These are phyloP conservation scores for Eurosta solidaginis DNA, from an alignment of 1,140 invertebrate genomes.

Conservation along the genomic window DNA sequence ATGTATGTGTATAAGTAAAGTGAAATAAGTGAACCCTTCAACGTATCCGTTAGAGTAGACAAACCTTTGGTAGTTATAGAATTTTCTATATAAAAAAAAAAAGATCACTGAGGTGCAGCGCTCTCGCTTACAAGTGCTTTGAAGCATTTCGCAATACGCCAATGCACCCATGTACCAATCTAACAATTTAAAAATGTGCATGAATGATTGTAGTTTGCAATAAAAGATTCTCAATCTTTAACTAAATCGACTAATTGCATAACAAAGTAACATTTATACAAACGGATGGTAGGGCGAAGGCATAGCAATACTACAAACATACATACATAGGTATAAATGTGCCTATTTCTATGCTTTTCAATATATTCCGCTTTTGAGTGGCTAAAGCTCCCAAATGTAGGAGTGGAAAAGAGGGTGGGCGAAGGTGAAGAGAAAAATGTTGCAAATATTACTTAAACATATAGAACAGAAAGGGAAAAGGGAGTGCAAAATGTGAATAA, in stretches of 20 bases:
- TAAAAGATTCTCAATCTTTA: constrained; percentile 38
- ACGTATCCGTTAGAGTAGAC: not conserved
- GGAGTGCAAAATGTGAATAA: not conserved
- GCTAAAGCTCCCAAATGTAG: not conserved
- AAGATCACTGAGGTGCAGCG: not conserved
- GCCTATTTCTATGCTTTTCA: not conserved
- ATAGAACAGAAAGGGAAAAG: not conserved
- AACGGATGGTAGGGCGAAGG: not conserved
- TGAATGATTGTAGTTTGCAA: constrained; percentile 15
- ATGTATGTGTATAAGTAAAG: not conserved
- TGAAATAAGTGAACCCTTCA: not conserved
- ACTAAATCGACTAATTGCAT: constrained; percentile 59
- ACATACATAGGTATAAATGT: not conserved
- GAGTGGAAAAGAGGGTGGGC: not conserved
- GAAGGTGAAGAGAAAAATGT: no score
- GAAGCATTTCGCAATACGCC: not conserved
- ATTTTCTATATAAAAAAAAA: not conserved
- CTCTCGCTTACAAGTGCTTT: not conserved
- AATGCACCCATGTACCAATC: not conserved
- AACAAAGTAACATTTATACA: constrained; percentile 55
- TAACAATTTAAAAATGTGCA: no score
- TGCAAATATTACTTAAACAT: constrained; percentile 24
- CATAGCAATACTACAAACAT: not conserved
- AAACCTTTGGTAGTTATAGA: not conserved
- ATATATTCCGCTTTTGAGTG: constrained; percentile 6